Conservation (phyloP, 2,113 vertebrate species). For the Connochaetes taurinus region DNA sequence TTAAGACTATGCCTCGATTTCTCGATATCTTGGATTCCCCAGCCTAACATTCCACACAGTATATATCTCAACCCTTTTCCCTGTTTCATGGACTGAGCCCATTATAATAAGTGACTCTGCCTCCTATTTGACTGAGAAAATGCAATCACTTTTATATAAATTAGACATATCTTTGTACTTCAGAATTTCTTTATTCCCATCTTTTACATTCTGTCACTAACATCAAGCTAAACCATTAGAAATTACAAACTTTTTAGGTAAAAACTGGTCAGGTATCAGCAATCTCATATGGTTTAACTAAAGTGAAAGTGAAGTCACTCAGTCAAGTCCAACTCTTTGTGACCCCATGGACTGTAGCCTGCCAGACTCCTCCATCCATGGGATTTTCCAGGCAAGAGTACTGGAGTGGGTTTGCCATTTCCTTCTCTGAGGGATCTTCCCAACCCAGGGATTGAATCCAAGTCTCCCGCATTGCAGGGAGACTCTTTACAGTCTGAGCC, state of each 20-base stretch:
- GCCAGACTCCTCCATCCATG: not conserved
- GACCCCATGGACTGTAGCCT: not conserved
- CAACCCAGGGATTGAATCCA: not conserved
- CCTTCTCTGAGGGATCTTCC: not conserved
- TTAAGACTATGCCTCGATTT: not conserved
- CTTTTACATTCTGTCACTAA: not conserved
- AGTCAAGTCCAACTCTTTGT: not conserved
- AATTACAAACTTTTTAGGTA: not conserved
- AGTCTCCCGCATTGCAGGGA: not conserved
- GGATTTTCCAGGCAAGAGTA: not conserved
- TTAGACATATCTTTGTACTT: not conserved
- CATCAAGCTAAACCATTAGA: not conserved
- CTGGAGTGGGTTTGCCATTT: not conserved
- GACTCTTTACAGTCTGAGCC: not conserved
- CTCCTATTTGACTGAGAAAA: not conserved
- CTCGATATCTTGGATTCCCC: not conserved
- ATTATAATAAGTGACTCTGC: not conserved
- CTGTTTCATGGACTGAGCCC: not conserved
- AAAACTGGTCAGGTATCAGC: not conserved
- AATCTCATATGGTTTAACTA: not conserved
- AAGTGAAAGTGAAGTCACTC: not conserved
- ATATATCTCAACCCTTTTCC: not conserved
- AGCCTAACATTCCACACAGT: not conserved
- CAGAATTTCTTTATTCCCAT: not conserved
- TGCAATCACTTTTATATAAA: not conserved